Evolutionary conservation across 2,888 invertebrate genomes (phyloP).

Genomic region (Drosophila multiciliata): DNA sequence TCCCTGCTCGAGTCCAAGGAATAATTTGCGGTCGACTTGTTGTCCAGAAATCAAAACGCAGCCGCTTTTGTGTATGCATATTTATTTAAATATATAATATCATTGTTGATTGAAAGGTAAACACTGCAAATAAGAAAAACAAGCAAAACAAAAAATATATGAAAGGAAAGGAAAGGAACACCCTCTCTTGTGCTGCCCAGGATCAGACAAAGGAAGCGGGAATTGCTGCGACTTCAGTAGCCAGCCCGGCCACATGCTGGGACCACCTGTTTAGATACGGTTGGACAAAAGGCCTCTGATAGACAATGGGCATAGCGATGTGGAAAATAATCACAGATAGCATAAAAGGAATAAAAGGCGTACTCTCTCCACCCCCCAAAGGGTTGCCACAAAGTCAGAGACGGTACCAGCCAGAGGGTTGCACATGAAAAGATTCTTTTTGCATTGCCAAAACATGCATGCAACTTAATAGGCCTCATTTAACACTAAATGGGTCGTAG

Average conservation of each 20-base stretch:
- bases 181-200: background rate
- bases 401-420: constrained; percentile 37
- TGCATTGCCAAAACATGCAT: constrained; percentile 49
- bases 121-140: constrained; percentile 43
- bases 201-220: constrained; percentile 47
- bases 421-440: constrained; percentile 51
- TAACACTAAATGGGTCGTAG: constrained; percentile 39
- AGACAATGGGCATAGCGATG: constrained; percentile 73
- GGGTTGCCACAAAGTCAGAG: constrained; percentile 39
- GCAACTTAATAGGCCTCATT: constrained; percentile 73
- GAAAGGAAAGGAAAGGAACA: background rate
- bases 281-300: constrained; percentile 49
- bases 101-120: constrained; percentile 77
- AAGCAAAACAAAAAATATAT: background rate
- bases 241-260: constrained; percentile 69
- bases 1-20: background rate
- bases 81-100: constrained; percentile 59
- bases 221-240: constrained; percentile 36
- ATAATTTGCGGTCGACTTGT: constrained; percentile 63
- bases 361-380: constrained; percentile 43
- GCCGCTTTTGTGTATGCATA: constrained; percentile 23
- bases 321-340: constrained; percentile 80
- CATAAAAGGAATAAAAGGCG: constrained; percentile 72
- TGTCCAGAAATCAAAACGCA: constrained; percentile 44
- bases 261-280: constrained; percentile 80